A percentile compares a stretch with the other conserved stretches of the same genome.
phyloP scores from a whole-genome alignment of 2,113 vertebrate species.

The Tupaia tana region DNA sequence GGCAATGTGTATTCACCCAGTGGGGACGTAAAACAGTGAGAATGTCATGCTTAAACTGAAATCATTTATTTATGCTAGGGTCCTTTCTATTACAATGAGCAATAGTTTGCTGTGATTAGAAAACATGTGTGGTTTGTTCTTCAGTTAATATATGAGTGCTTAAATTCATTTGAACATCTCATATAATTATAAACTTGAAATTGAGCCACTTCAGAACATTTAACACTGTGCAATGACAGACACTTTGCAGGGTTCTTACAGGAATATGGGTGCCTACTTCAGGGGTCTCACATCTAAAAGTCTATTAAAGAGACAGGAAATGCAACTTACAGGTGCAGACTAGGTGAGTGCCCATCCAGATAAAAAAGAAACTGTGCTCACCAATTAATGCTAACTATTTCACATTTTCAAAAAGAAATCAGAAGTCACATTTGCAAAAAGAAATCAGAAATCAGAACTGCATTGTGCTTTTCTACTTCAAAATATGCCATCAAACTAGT shows the following conservation, averaged over 20 bases:
- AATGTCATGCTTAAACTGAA: conserved; percentile 21
- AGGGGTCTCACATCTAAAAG: neutral
- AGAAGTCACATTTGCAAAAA: conserved; percentile 25
- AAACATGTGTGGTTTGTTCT: neutral
- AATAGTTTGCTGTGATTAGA: neutral
- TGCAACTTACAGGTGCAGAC: neutral
- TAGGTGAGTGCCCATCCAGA: neutral
- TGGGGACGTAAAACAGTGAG: conserved; percentile 57
- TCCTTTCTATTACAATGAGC: conserved; percentile 22
- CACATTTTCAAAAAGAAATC: conserved; percentile 30
- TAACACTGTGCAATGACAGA: neutral
- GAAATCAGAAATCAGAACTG: conserved; percentile 8
- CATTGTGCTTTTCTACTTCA: neutral
- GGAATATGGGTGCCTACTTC: neutral
- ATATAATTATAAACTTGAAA: conserved; percentile 18
- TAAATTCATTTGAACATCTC: conserved; percentile 18
- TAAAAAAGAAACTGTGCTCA: neutral
- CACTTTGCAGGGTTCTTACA: neutral
- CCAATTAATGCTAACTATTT: neutral
- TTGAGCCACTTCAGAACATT: conserved; percentile 1
- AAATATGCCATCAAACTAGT: neutral
- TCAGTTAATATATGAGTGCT: neutral
- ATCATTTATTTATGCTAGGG: conserved; percentile 32
- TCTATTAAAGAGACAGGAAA: neutral
- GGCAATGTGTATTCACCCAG: conserved; percentile 40